Base-by-base conservation (phyloP, 2,888 invertebrate species). In the Tenthredo livida region DNA sequence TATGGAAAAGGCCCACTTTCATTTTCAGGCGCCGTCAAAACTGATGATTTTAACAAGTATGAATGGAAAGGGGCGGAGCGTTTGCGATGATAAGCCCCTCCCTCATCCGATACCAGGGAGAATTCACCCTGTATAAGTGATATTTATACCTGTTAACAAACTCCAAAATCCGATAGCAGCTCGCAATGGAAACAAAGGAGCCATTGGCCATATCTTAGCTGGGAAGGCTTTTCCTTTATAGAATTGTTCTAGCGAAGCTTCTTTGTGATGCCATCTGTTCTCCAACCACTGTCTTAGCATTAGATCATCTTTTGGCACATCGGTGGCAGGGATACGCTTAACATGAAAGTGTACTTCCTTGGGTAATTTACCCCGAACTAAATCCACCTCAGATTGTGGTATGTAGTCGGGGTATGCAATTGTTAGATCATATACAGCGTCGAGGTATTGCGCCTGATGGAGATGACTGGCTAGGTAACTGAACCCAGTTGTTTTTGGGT, bases 401-500 rank as follows among this genome's bases (percentile, higher is more conserved):
- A 96, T 93, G 17, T 95, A 95, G 87, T 95, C 95, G 6, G 97
- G 97, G 93, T 98, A 98, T 0, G 96, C 97, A n/a, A 98, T 95
- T 0, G 98, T 97, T 87, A 98, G 95, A 92, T 98, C 98, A 92
- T 98, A 97, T n/a, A 98, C 94, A 0, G 97, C 96, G 86, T 96
- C 95, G 83, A 98, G 93, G 37, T 96, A 96, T 12, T 95, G 93
- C 85, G 94, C 95, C 86, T 94, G 93, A 85, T 95, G 92, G 37
- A 95, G 94, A 86, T 95, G 94, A n/a, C 91, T 90, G 40, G 95
- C 95, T 70, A 97, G 91, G 86, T 95, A 96, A 17, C 94, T 94
- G 93, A 96, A 97, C 2, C 98, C 98, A 0, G 97, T 98, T 7
- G 97, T 97, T 87, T 97, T 96, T 0, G 98, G 98, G 92, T 98